A percentile compares a stretch with the other conserved stretches of the same genome.
phyloP scores from a whole-genome alignment of 2,113 vertebrate genomes.

The Poeciliopsis retropinna region DNA sequence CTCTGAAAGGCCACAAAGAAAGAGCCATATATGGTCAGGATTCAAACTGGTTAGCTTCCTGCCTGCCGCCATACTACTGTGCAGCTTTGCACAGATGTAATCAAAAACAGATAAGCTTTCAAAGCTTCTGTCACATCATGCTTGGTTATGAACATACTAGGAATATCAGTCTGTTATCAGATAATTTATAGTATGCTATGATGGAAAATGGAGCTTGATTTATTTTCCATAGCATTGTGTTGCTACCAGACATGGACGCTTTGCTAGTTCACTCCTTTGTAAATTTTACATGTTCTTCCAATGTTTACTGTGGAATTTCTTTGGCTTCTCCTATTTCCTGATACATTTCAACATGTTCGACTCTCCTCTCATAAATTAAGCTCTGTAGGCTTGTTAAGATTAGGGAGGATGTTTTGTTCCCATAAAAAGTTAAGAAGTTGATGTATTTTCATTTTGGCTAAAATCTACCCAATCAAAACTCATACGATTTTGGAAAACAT shows the following conservation, averaged over 20 bases:
- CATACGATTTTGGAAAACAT: background rate
- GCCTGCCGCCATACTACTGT: too few relatives aligned
- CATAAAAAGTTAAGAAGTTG: conserved; percentile 1
- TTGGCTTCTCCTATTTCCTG: conserved; percentile 52
- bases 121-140: background rate
- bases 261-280: conserved; percentile 29
- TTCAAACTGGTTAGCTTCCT: too few relatives aligned
- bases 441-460: background rate
- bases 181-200: background rate
- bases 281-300: conserved; percentile 46
- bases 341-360: conserved; percentile 56
- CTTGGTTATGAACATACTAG: conserved; percentile 16
- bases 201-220: conserved; percentile 8
- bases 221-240: conserved; percentile 23
- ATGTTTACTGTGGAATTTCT: conserved; percentile 56
- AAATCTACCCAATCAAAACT: background rate
- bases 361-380: conserved; percentile 20
- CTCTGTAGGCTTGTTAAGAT: conserved; percentile 24
- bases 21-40: too few relatives aligned
- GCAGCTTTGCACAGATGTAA: too few relatives aligned
- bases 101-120: too few relatives aligned
- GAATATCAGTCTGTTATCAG: conserved; percentile 4
- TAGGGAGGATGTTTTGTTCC: background rate
- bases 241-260: conserved; percentile 27
- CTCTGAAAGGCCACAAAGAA: too few relatives aligned